Evolutionary conservation across 2,888 invertebrate genomes (phyloP).

Genomic region (Tetrapedia diversipes): DNA sequence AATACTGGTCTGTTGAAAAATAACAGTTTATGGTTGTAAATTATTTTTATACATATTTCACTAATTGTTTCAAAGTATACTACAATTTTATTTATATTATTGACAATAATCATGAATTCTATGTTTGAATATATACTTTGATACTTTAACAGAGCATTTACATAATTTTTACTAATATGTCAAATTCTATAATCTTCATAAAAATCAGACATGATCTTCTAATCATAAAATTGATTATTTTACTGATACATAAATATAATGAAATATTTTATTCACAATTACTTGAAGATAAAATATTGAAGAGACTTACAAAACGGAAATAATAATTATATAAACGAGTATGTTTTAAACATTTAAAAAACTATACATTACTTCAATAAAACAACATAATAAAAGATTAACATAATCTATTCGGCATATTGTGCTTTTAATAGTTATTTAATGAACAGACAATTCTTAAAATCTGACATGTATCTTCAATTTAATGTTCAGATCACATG

Average conservation of each 20-base stretch:
- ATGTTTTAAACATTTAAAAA: constrained; percentile 22
- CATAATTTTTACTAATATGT: constrained; percentile 18
- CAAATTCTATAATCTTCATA: constrained; percentile 13
- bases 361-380: neutral
- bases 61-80: constrained; percentile 26
- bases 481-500: constrained; percentile 34
- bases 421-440: constrained; percentile 12
- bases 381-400: constrained; percentile 10
- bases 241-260: constrained; percentile 12
- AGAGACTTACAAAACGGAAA: neutral
- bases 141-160: constrained; percentile 10
- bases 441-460: constrained; percentile 13
- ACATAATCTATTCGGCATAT: constrained; percentile 11
- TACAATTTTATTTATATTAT: constrained; percentile 26
- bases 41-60: constrained; percentile 24
- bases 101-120: constrained; percentile 11
- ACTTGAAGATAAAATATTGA: neutral
- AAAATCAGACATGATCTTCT: constrained; percentile 7
- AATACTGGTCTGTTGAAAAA: constrained; percentile 47
- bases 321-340: neutral
- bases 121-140: constrained; percentile 10
- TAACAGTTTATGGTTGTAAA: constrained; percentile 29
- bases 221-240: constrained; percentile 18
- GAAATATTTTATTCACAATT: constrained; percentile 9
- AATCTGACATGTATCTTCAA: neutral